These are phyloP conservation scores for Papilio polytes DNA, from an alignment of 1,140 invertebrate genomes.

Conservation along the genomic window DNA sequence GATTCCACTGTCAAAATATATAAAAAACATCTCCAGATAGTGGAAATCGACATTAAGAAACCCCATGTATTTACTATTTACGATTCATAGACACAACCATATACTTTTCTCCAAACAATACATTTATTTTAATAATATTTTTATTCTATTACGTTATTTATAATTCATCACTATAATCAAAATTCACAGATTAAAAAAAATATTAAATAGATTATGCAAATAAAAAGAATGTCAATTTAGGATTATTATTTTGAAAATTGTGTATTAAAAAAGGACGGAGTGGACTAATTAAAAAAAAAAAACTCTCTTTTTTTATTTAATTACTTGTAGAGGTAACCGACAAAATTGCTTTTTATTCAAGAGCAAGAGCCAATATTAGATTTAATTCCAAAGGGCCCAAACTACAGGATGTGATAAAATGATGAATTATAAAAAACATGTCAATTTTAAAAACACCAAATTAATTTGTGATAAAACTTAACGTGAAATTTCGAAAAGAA, in stretches of 20 bases:
- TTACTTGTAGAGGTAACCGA: not conserved
- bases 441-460: not conserved
- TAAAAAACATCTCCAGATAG: too few relatives aligned
- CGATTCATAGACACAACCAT: not conserved
- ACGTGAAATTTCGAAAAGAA: not conserved
- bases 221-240: too few relatives aligned
- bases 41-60: not conserved
- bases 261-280: not conserved
- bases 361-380: not conserved
- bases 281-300: not conserved
- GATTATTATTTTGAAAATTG: too few relatives aligned
- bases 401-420: not conserved
- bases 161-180: not conserved
- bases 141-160: not conserved
- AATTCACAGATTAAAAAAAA: not conserved
- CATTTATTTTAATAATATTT: too few relatives aligned
- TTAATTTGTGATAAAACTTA: not conserved
- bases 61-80: not conserved
- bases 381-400: too few relatives aligned
- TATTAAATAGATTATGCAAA: too few relatives aligned
- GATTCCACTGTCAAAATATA: too few relatives aligned
- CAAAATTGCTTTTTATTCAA: not conserved
- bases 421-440: slow-evolving; percentile 18
- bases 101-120: not conserved
- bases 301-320: not conserved